These are phyloP conservation scores for Drosophila aldrichi DNA, from an alignment of 2,888 invertebrate genomes.

Conservation along the genomic window DNA sequence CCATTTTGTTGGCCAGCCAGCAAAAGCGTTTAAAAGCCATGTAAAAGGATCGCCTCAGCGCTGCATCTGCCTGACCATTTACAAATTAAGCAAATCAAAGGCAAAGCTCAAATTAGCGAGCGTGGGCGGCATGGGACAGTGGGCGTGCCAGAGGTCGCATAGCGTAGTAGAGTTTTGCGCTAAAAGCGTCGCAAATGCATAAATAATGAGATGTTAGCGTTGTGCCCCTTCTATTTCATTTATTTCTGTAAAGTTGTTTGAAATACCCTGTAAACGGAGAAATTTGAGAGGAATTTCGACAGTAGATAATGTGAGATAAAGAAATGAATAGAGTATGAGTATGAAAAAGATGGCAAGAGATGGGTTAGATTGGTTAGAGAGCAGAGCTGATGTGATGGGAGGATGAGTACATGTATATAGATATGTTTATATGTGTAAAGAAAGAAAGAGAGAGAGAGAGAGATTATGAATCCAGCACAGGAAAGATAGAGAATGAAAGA, in stretches of 20 bases:
- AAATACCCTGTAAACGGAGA: constrained; percentile 31
- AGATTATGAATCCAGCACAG: too few relatives aligned
- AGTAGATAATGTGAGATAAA: too few relatives aligned
- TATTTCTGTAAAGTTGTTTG: constrained; percentile 27
- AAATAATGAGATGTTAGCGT: constrained; percentile 63
- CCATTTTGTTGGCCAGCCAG: constrained; percentile 66
- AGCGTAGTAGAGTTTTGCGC: constrained; percentile 54
- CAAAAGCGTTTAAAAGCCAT: constrained; percentile 75
- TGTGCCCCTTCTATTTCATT: constrained; percentile 37
- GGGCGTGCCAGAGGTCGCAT: background rate
- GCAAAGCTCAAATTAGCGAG: constrained; percentile 41
- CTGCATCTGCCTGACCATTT: constrained; percentile 58
- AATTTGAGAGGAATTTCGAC: too few relatives aligned
- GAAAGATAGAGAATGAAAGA: too few relatives aligned
- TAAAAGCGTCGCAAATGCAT: constrained; percentile 74
- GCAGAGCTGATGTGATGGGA: too few relatives aligned
- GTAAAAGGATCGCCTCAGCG: constrained; percentile 53
- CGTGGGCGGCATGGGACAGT: background rate
- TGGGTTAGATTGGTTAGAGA: too few relatives aligned
- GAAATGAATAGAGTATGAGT: background rate
- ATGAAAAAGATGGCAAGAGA: too few relatives aligned
- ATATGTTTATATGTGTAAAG: too few relatives aligned
- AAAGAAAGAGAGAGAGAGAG: too few relatives aligned
- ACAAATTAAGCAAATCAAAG: constrained; percentile 79
- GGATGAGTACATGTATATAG: too few relatives aligned